phyloP scores from a whole-genome alignment of 53 echinoderm and acorn worm genomes.

The Hippasteria phrygiana region DNA sequence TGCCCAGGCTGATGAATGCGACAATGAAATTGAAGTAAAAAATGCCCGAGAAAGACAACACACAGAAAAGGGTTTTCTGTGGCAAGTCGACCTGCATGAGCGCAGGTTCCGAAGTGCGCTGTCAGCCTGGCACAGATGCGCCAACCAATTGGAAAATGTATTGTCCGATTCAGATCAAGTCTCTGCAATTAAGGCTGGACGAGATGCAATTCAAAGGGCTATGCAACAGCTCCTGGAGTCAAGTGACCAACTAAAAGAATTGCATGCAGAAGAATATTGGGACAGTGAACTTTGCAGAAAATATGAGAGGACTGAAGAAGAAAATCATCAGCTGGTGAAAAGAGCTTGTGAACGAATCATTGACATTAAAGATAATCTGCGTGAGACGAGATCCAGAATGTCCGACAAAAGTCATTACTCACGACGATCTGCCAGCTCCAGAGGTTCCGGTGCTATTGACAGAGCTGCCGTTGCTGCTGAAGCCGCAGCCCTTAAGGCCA shows the following conservation, averaged over 20 bases:
- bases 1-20: background rate
- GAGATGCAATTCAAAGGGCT: background rate
- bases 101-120: background rate
- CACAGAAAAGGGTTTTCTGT: background rate
- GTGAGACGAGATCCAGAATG: background rate
- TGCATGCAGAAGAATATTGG: background rate
- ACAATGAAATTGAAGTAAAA: background rate
- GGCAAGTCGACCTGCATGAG: background rate
- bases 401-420: background rate
- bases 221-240: background rate
- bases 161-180: background rate
- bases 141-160: conserved; percentile 1
- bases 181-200: background rate
- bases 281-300: background rate
- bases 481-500: conserved; percentile 36
- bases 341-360: background rate
- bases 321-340: background rate
- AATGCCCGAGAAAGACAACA: conserved; percentile 1
- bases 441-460: background rate
- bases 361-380: background rate
- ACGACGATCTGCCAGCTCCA: background rate
- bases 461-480: conserved; percentile 22
- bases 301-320: background rate
- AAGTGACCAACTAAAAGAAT: background rate
- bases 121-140: conserved; percentile 21